Conservation (phyloP, 2,888 invertebrate species). For the Nomada ferruginata region DNA sequence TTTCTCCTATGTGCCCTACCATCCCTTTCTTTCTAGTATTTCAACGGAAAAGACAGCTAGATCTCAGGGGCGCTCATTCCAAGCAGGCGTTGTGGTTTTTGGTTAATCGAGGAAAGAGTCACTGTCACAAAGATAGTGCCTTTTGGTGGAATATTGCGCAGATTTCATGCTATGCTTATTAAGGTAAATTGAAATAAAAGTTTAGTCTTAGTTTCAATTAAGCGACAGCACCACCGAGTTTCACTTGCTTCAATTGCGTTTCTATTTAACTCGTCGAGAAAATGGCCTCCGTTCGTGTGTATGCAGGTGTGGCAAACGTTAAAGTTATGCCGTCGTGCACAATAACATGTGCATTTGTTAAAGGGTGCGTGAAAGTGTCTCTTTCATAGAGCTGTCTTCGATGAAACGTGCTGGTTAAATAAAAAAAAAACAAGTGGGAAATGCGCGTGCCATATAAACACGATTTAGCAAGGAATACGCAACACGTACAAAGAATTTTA, state of each 20-base stretch:
- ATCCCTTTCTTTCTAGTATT: slow-evolving; percentile 16
- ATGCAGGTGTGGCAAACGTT: too few species aligned
- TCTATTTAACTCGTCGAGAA: too few species aligned
- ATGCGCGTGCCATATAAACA: neutral
- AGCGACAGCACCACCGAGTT: too few species aligned
- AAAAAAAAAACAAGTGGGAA: neutral
- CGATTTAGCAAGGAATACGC: neutral
- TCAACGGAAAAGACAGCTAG: slow-evolving; percentile 49
- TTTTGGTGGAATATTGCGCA: too few species aligned
- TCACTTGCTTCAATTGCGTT: too few species aligned
- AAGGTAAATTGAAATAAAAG: too few species aligned
- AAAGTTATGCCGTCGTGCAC: too few species aligned
- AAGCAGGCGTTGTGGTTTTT: slow-evolving; percentile 36
- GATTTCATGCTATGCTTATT: too few species aligned
- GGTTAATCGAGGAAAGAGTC: slow-evolving; percentile 24
- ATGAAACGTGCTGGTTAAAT: neutral
- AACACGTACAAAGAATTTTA: neutral
- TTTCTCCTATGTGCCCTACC: slow-evolving; percentile 50
- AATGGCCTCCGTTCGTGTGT: too few species aligned
- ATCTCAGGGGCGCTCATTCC: slow-evolving; percentile 51
- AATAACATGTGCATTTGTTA: neutral
- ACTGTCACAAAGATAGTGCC: neutral
- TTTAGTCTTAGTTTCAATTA: too few species aligned
- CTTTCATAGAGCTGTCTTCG: neutral
- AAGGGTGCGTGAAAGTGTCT: neutral